Evolutionary conservation across 2,888 invertebrate genomes (phyloP).

Genomic region (Rotaria sp.): DNA sequence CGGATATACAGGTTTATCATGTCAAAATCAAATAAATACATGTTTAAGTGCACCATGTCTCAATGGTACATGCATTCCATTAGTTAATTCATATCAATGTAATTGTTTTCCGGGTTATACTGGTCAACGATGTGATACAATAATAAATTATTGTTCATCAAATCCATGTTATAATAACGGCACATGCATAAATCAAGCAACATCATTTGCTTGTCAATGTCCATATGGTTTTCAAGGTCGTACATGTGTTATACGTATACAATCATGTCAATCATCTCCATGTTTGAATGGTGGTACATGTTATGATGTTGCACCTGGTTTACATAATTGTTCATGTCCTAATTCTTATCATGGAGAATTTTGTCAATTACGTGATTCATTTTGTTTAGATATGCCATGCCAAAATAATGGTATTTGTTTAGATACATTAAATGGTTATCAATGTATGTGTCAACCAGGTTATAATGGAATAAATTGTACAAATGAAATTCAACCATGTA

Average conservation of each 20-base stretch:
- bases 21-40: conserved; percentile 32
- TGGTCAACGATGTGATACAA: conserved; percentile 31
- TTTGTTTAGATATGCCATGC: conserved; percentile 21
- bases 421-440: conserved; percentile 35
- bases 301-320: conserved; percentile 27
- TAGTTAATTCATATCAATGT: conserved; percentile 26
- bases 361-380: conserved; percentile 35
- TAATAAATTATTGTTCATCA: conserved; percentile 30
- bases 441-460: conserved; percentile 34
- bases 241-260: conserved; percentile 31
- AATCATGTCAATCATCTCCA: conserved; percentile 28
- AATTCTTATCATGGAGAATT: conserved; percentile 28
- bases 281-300: conserved; percentile 37
- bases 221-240: conserved; percentile 36
- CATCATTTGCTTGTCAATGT: conserved; percentile 37
- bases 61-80: conserved; percentile 34
- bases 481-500: conserved; percentile 29
- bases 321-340: conserved; percentile 37
- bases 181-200: conserved; percentile 28
- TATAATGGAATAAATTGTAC: conserved; percentile 37
- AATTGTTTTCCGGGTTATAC: conserved; percentile 37
- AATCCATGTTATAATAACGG: conserved; percentile 37
- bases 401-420: conserved; percentile 31
- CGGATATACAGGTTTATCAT: conserved; percentile 34
- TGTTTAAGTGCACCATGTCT: conserved; percentile 35